Evolutionary conservation across 2,888 invertebrate genomes (phyloP).

Genomic region (Colostygia pectinataria): DNA sequence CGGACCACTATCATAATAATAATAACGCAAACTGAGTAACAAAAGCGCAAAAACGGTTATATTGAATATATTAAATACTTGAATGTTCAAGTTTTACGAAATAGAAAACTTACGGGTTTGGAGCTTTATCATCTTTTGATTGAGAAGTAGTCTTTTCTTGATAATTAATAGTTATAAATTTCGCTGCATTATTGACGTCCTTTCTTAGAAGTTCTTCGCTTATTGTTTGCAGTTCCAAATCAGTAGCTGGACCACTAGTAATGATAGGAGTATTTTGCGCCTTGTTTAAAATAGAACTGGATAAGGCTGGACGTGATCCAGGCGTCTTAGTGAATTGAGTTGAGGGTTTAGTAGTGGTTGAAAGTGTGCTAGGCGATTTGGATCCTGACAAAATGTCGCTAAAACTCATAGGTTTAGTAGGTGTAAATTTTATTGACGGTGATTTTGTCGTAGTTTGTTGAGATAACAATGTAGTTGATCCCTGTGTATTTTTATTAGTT

Average conservation of each 20-base stretch:
- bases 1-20: no score
- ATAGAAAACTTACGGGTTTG: conserved; percentile 85
- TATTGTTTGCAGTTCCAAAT: conserved; percentile 85
- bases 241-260: conserved; percentile 64
- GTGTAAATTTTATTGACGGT: conserved; percentile 28
- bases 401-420: conserved; percentile 59
- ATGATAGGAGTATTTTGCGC: conserved; percentile 48
- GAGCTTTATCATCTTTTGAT: conserved; percentile 87
- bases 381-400: conserved; percentile 60
- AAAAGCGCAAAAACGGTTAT: no score
- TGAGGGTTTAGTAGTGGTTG: conserved; percentile 45
- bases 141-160: conserved; percentile 89
- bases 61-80: no score
- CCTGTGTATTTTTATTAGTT: conserved; percentile 38
- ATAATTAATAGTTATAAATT: conserved; percentile 86
- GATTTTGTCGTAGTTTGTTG: conserved; percentile 38
- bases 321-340: conserved; percentile 37
- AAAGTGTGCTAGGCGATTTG: conserved; percentile 43
- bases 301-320: conserved; percentile 51
- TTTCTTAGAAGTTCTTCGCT: conserved; percentile 88
- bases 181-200: conserved; percentile 89
- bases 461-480: conserved; percentile 31
- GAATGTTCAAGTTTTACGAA: not conserved
- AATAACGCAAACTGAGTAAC: no score
- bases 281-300: conserved; percentile 73